A percentile compares a stretch with the other conserved stretches of the same genome.
These are phyloP conservation scores for Ictalurus punctatus DNA, from an alignment of 2,113 vertebrate species.

Conservation along the genomic window DNA sequence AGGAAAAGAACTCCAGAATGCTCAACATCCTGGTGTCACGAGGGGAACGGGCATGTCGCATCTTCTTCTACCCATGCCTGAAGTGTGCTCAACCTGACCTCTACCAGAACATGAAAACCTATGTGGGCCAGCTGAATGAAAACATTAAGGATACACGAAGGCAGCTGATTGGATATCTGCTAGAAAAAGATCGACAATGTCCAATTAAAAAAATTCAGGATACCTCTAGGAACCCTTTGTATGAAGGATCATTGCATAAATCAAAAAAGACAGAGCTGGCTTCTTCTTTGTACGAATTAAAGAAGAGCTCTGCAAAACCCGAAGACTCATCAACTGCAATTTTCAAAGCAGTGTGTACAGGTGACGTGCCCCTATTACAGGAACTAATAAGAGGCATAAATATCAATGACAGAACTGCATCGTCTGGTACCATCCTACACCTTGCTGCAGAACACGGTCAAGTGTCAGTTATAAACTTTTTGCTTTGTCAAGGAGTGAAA, in stretches of 20 bases:
- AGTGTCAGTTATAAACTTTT: constrained; percentile 61
- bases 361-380: constrained; percentile 61
- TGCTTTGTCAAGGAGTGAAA: constrained; percentile 71
- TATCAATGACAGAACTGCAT: constrained; percentile 56
- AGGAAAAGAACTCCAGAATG: constrained; percentile 73
- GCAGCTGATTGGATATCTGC: constrained; percentile 77
- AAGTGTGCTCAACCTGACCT: constrained; percentile 77
- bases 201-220: constrained; percentile 34
- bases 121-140: constrained; percentile 67
- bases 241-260: not conserved
- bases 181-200: constrained; percentile 72
- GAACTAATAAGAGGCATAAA: constrained; percentile 59
- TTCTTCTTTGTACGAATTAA: constrained; percentile 33
- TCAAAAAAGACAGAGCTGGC: constrained; percentile 19
- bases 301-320: constrained; percentile 17
- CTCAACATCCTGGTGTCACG: constrained; percentile 75
- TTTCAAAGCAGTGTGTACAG: constrained; percentile 61
- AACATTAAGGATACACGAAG: constrained; percentile 72
- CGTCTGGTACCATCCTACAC: constrained; percentile 72
- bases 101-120: constrained; percentile 71
- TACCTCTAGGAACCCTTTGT: not conserved
- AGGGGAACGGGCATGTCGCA: constrained; percentile 78
- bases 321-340: constrained; percentile 41
- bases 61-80: constrained; percentile 83
- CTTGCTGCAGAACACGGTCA: constrained; percentile 70